A percentile compares a stretch with the other conserved stretches of the same genome.
These are phyloP conservation scores for Petrosia ficiformis DNA, from an alignment of 37 sponge, comb jelly and placozoan genomes.

Conservation along the genomic window DNA sequence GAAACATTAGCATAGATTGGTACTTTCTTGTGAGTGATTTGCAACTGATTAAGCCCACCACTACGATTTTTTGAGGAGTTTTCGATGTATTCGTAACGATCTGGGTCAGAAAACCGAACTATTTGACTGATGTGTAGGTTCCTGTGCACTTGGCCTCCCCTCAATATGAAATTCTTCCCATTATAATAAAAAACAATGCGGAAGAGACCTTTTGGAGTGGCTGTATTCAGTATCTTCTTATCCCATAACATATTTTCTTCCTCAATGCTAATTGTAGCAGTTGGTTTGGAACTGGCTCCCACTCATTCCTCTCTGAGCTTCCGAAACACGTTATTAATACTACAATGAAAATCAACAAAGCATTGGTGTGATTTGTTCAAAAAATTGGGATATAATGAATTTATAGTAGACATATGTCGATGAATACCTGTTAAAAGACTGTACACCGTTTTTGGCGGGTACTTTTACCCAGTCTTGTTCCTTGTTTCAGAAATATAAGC, in stretches of 20 bases:
- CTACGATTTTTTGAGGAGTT: slow-evolving; percentile 18
- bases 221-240: not conserved
- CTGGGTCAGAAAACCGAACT: not conserved
- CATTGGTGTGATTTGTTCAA: not conserved
- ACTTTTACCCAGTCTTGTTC: not conserved
- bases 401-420: not conserved
- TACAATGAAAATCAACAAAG: slow-evolving; percentile 6
- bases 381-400: slow-evolving; percentile 14
- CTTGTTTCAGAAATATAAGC: slow-evolving; percentile 2
- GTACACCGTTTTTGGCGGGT: not conserved
- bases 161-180: slow-evolving; percentile 14
- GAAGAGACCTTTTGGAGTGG: not conserved
- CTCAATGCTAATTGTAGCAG: not conserved
- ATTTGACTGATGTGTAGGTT: slow-evolving; percentile 21
- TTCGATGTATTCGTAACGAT: slow-evolving; percentile 25
- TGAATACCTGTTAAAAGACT: not conserved
- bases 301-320: not conserved
- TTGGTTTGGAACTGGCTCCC: not conserved
- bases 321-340: slow-evolving; percentile 2
- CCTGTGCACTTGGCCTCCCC: slow-evolving; percentile 21
- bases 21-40: not conserved
- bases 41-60: slow-evolving; percentile 11
- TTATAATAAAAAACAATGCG: slow-evolving; percentile 19
- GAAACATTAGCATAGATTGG: slow-evolving; percentile 2
- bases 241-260: not conserved